A percentile compares a stretch with the other conserved stretches of the same genome.
phyloP scores from a whole-genome alignment of 2,113 vertebrate species.

The Microtus montanus region DNA sequence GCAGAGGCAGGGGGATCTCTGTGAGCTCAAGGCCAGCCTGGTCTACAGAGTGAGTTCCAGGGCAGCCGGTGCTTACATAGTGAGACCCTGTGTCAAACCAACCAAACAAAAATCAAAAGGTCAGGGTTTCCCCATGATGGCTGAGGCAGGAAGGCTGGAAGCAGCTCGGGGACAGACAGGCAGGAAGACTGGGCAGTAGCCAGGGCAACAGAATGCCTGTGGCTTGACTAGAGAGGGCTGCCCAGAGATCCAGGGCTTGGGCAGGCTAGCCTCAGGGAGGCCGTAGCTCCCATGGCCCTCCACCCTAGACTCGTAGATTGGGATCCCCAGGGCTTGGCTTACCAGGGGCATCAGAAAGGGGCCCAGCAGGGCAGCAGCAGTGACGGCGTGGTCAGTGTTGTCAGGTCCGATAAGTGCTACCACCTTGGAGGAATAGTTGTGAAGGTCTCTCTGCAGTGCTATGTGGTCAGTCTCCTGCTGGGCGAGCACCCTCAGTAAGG shows the following conservation, averaged over 20 bases:
- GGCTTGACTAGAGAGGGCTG: too few relatives aligned
- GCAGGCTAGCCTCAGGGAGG: not conserved
- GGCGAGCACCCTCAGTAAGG: slow-evolving; percentile 79
- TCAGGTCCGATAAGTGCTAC: slow-evolving; percentile 86
- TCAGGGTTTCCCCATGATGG: not conserved
- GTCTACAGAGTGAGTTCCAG: not conserved
- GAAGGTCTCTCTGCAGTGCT: slow-evolving; percentile 44
- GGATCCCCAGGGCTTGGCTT: slow-evolving; percentile 22
- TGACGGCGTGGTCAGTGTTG: too few relatives aligned
- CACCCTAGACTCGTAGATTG: fast-evolving
- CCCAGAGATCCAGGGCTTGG: too few relatives aligned
- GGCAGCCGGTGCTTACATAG: not conserved
- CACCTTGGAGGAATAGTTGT: slow-evolving; percentile 63
- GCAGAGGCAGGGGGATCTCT: not conserved
- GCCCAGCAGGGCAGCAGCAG: slow-evolving; percentile 86
- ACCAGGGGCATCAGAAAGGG: slow-evolving; percentile 88
- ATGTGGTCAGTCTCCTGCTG: fast-evolving
- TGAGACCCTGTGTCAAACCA: not conserved
- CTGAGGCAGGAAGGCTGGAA: not conserved
- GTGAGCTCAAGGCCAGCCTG: not conserved
- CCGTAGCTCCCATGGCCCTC: not conserved
- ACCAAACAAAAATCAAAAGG: not conserved
- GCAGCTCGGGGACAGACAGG: not conserved
- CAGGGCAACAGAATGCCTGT: not conserved
- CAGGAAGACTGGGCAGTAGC: not conserved